These are phyloP conservation scores for Pan paniscus DNA, from an alignment of 2,113 vertebrate species.

Conservation along the genomic window DNA sequence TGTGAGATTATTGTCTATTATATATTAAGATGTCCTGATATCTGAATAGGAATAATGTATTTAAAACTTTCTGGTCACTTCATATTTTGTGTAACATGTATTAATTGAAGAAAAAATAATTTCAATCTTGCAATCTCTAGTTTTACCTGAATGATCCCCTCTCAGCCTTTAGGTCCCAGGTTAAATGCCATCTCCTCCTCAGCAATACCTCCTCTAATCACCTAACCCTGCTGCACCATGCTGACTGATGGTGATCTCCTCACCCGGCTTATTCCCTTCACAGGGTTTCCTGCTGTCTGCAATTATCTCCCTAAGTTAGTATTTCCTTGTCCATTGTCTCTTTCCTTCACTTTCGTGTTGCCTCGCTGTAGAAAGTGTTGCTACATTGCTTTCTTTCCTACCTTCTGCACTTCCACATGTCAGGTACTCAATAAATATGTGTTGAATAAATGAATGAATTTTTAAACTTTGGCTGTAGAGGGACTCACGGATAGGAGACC, in stretches of 20 bases:
- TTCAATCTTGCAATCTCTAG: neutral
- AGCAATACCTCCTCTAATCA: rapidly evolving
- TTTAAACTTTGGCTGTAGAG: neutral
- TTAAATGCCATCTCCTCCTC: too few relatives aligned
- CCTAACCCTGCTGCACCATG: neutral
- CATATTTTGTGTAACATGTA: too few relatives aligned
- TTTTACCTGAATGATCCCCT: neutral
- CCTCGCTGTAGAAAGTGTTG: rapidly evolving
- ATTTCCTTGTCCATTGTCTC: neutral
- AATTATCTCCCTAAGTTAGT: too few relatives aligned
- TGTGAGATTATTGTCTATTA: rapidly evolving
- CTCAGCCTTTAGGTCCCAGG: neutral
- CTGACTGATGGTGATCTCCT: rapidly evolving
- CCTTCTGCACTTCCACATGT: rapidly evolving
- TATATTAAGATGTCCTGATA: neutral
- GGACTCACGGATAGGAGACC: too few relatives aligned
- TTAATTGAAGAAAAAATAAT: neutral
- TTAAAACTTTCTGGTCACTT: neutral
- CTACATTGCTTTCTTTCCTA: neutral
- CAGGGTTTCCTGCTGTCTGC: neutral
- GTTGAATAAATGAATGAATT: neutral
- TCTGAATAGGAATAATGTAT: neutral
- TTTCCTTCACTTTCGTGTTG: neutral
- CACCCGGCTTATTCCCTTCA: rapidly evolving
- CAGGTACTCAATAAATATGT: neutral